A percentile compares a stretch with the other conserved stretches of the same genome.
These are phyloP conservation scores for Teleiodes luculella DNA, from an alignment of 2,888 invertebrate species.

Conservation along the genomic window DNA sequence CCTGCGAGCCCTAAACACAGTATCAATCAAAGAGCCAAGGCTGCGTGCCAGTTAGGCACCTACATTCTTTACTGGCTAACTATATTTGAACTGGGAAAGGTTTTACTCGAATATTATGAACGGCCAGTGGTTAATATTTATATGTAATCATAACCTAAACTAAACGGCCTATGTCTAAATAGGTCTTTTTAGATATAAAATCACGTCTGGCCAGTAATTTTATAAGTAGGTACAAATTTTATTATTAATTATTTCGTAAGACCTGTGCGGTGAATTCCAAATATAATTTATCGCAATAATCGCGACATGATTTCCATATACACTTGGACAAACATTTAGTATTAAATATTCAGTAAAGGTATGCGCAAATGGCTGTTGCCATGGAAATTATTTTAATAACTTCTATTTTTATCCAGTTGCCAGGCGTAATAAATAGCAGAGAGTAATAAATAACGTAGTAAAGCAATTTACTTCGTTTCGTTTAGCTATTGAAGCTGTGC, in stretches of 20 bases:
- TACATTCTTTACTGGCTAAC: slow-evolving; percentile 19
- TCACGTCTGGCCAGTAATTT: not conserved
- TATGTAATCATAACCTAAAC: not conserved
- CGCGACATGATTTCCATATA: too few species aligned
- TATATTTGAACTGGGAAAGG: slow-evolving; percentile 12
- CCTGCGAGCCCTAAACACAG: slow-evolving; percentile 55
- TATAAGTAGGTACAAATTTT: too few species aligned
- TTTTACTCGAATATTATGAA: slow-evolving; percentile 5
- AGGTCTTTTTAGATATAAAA: not conserved
- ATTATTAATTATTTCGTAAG: too few species aligned
- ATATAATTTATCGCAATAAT: too few species aligned
- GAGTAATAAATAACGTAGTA: slow-evolving; percentile 38
- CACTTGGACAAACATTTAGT: slow-evolving; percentile 7
- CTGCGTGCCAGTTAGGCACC: slow-evolving; percentile 36
- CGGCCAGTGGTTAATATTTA: not conserved
- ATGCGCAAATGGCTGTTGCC: not conserved
- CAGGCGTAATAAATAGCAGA: slow-evolving; percentile 34
- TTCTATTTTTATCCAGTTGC: slow-evolving; percentile 33
- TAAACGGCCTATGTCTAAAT: not conserved
- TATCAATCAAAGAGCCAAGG: slow-evolving; percentile 58
- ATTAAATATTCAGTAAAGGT: too few species aligned
- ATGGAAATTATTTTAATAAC: slow-evolving; percentile 14
- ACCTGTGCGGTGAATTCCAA: too few species aligned
- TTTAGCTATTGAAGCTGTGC: slow-evolving; percentile 35
- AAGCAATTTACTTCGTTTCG: slow-evolving; percentile 44